These are phyloP conservation scores for Bubo scandiacus DNA, from an alignment of 2,113 vertebrate species.

Conservation along the genomic window DNA sequence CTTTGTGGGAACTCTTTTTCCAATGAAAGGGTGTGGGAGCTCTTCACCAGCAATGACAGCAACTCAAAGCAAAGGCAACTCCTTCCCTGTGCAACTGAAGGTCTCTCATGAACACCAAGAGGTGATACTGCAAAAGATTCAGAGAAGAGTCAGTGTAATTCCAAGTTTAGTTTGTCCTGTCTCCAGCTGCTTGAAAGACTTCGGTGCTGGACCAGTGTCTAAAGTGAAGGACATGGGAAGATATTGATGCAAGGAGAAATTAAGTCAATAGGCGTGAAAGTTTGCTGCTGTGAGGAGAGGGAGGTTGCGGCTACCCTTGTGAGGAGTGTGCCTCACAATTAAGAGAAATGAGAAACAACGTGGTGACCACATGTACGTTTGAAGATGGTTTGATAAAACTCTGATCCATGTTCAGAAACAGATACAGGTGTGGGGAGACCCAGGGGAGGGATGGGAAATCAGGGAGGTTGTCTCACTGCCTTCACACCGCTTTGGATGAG, in stretches of 20 bases:
- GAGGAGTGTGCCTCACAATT: background rate
- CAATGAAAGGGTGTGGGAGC: background rate
- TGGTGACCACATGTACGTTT: background rate
- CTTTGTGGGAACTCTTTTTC: background rate
- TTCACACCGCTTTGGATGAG: background rate
- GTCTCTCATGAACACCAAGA: background rate
- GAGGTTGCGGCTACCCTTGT: background rate
- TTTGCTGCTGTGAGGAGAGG: background rate
- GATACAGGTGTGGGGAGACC: background rate
- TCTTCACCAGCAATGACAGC: background rate
- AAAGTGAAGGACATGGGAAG: background rate
- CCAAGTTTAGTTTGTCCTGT: background rate
- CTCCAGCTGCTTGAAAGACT: background rate
- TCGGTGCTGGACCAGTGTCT: background rate
- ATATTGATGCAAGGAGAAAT: background rate
- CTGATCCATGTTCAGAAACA: background rate
- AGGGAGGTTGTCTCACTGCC: background rate
- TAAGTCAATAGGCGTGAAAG: accelerated
- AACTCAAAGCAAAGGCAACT: background rate
- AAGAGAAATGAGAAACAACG: background rate
- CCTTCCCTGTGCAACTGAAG: background rate
- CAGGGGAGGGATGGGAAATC: background rate
- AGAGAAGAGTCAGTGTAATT: background rate
- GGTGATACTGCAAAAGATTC: background rate
- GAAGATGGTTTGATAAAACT: background rate